Base-by-base conservation (phyloP, 2,113 vertebrate species). In the Prinia subflava region DNA sequence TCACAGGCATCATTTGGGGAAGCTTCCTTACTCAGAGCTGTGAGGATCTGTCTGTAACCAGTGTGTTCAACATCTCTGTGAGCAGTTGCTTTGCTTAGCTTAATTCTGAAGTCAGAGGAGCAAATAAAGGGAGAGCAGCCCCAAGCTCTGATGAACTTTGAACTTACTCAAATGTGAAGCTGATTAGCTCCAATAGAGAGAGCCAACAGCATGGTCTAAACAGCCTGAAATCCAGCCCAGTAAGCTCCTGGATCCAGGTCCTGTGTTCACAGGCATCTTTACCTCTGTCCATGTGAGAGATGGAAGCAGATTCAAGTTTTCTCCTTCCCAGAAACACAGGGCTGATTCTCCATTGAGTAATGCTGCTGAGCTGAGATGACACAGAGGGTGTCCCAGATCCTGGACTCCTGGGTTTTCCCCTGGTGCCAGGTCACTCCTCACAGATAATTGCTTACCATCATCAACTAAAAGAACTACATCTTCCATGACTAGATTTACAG, bases 401-500 rank as follows among this genome's bases (percentile, higher is more conserved):
- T 74, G 82, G 77, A 84, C 56, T 81, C 88, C 67, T 92, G 94
- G 90, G 88, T 86, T 94, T 94, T 96, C 90, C 96, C 86, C 60
- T 3, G 11, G 23, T 93, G 53, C 63, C 62, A 83, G 35, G 78
- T 93, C 71, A 79, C 75, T 91, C 82, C 74, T 91, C 88, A 70
- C 68, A 63, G 55, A 75, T 90, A 92, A 95, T 95, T 89, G 55
- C 31, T 87, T 87, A 46, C 71, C 50, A 59, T 93, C 81, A 88
- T 59, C 70, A 78, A 31, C 68, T 88, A 7, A 90, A 90, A 84
- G 83, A 81, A 47, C 60, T 84, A 3, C 62, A 62, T 94, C 90
- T 89, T 95, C 95, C 73, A n/a, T 28, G 70, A 96, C 94, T 89
- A 67, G 94, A 92, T 89, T 73, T 86, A 95, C 97, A 96, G 95